Conservation (phyloP, 2,113 vertebrate genomes). For the Hypocryptadius cinnamomeus region DNA sequence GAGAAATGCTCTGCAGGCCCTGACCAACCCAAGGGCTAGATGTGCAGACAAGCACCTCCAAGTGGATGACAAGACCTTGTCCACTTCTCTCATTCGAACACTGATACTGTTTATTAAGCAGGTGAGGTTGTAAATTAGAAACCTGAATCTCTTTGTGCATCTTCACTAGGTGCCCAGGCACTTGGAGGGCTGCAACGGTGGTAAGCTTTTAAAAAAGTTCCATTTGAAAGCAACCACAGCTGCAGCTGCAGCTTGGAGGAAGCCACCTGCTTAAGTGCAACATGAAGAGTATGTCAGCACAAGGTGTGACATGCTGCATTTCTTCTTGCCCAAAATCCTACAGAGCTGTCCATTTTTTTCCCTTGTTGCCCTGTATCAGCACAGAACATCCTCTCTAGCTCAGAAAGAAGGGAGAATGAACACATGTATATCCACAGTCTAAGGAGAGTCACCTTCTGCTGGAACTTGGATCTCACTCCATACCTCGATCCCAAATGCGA, state of each 20-base stretch:
- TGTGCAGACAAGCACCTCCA: background rate
- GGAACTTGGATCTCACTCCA: conserved; percentile 19
- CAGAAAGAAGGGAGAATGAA: conserved; percentile 32
- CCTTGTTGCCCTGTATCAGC: conserved; percentile 12
- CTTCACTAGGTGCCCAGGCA: background rate
- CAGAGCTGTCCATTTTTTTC: conserved; percentile 11
- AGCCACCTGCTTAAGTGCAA: background rate
- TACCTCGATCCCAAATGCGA: background rate
- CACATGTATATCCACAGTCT: conserved; percentile 26
- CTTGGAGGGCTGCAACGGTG: background rate
- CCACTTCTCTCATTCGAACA: background rate
- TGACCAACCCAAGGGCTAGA: background rate
- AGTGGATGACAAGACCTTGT: background rate
- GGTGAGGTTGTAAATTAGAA: background rate
- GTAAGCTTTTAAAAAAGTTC: background rate
- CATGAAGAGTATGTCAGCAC: background rate
- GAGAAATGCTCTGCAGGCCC: conserved; percentile 27
- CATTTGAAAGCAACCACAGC: background rate
- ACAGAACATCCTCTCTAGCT: conserved; percentile 29
- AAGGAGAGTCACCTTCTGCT: conserved; percentile 30
- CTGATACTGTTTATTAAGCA: background rate
- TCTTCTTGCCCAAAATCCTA: conserved; percentile 17
- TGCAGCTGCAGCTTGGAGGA: background rate
- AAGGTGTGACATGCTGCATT: background rate
- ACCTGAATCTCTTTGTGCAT: background rate